Evolutionary conservation across 2,888 invertebrate genomes (phyloP).

Genomic region (Adelphocoris suturalis): DNA sequence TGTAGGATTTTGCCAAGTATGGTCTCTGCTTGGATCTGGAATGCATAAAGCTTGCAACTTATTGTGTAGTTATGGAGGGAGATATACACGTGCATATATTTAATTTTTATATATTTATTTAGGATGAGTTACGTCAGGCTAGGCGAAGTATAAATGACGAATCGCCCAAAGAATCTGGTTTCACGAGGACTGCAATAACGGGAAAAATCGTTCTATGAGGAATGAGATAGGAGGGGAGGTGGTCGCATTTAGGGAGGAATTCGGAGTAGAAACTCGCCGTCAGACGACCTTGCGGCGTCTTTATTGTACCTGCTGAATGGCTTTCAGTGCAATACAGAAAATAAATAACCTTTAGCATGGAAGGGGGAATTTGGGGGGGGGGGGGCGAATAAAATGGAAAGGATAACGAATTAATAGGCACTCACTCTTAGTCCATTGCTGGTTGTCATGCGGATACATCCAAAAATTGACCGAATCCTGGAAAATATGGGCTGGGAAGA

Average conservation of each 20-base stretch:
- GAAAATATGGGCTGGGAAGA: slow-evolving; percentile 23
- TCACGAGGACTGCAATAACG: neutral
- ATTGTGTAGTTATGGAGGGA: no score
- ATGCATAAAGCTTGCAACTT: no score
- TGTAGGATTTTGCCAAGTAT: no score
- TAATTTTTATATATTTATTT: no score
- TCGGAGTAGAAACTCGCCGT: slow-evolving; percentile 26
- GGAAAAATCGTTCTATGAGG: neutral
- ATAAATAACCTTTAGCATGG: neutral
- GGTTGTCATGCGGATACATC: slow-evolving; percentile 67
- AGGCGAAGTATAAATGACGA: neutral
- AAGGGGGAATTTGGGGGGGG: neutral
- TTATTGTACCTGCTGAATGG: neutral
- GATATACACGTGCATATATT: no score
- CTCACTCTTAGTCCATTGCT: slow-evolving; percentile 63
- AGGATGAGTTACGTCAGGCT: no score
- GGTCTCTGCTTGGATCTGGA: no score
- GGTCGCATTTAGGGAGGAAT: slow-evolving; percentile 7
- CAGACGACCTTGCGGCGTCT: slow-evolving; percentile 32
- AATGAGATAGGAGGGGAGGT: neutral
- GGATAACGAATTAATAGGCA: neutral
- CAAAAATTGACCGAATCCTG: slow-evolving; percentile 33
- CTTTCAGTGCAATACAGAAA: neutral
- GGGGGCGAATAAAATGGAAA: neutral
- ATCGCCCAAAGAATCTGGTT: neutral